Base-by-base conservation (phyloP, 2,113 vertebrate genomes). In the Rhagologus leucostigma region DNA sequence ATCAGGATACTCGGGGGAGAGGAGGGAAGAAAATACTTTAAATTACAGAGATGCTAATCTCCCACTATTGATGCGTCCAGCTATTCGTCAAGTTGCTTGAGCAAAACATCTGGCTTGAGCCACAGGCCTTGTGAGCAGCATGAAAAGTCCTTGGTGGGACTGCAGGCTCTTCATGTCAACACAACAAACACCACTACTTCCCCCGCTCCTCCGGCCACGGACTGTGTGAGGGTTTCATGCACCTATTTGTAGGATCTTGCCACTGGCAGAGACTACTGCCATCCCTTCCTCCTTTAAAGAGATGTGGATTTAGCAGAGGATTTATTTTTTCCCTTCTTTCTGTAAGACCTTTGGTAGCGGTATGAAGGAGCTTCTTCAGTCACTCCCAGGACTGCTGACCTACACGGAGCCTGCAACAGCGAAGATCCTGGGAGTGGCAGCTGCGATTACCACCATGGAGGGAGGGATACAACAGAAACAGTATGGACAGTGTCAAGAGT, bases 11-110 rank as follows among this genome's bases (percentile, higher is more conserved):
- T 92, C 50, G 0, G n/a, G 93, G 91, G 90, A 96, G 91, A 84
- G 39, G 39, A 95, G 71, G 53, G 53, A 94, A 82, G 94, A 93
- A 89, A 92, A 82, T 83, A 82, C 70, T 86, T 97, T 21, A 83
- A 94, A 97, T 95, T 81, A 71, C 93, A 91, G 82, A 91, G 89
- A 97, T 95, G 70, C 76, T 84, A 71, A 96, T 97, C 93, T 96
- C 89, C 55, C 47, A 44, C 80, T 78, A 93, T 39, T 73, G 75
- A 78, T 80, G 59, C 2, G 3, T 77, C 94, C 87, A 91, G 83
- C 55, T 85, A 70, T 91, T 59, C 41, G 15, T 68, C 68, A 90
- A 75, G 70, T 16, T 57, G 65, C 65, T 90, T 91, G 13, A 20
- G 26, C 46, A 90, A 80, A 88, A 84, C 65, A 91, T 84, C 74